These are phyloP conservation scores for Mystacides longicornis DNA, from an alignment of 2,888 invertebrate species.

Conservation along the genomic window DNA sequence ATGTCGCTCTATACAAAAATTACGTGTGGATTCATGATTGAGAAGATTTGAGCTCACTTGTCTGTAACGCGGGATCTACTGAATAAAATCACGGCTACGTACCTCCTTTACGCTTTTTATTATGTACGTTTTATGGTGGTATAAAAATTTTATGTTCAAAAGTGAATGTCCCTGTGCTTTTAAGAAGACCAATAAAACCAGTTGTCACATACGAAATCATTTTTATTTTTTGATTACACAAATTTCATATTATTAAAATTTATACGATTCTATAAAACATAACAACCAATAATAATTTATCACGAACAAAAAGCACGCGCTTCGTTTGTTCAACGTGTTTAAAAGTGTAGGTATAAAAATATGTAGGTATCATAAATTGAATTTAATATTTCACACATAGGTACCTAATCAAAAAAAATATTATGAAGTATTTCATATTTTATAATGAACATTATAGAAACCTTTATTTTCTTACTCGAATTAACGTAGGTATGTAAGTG, in stretches of 20 bases:
- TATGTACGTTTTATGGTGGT: constrained; percentile 3
- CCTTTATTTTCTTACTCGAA: no score
- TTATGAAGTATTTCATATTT: no score
- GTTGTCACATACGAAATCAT: constrained; percentile 2
- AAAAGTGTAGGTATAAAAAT: no score
- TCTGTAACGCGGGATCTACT: background rate
- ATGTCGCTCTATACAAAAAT: background rate
- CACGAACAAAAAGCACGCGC: no score
- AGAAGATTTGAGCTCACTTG: background rate
- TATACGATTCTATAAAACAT: background rate
- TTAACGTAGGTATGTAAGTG: no score
- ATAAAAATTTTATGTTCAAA: constrained; percentile 4
- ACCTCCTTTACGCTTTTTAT: background rate
- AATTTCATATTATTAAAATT: background rate
- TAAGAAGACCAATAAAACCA: background rate
- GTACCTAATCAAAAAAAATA: no score
- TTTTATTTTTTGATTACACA: constrained; percentile 3
- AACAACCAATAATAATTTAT: background rate
- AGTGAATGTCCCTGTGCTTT: background rate
- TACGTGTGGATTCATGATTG: background rate
- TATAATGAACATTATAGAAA: no score
- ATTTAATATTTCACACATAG: no score
- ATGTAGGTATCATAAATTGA: no score
- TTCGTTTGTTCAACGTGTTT: no score
- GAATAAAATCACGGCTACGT: background rate